Evolutionary conservation across 2,888 invertebrate genomes (phyloP), one percentile per base, ranked within the genome.

Genomic region (Trachelus tabidus): DNA sequence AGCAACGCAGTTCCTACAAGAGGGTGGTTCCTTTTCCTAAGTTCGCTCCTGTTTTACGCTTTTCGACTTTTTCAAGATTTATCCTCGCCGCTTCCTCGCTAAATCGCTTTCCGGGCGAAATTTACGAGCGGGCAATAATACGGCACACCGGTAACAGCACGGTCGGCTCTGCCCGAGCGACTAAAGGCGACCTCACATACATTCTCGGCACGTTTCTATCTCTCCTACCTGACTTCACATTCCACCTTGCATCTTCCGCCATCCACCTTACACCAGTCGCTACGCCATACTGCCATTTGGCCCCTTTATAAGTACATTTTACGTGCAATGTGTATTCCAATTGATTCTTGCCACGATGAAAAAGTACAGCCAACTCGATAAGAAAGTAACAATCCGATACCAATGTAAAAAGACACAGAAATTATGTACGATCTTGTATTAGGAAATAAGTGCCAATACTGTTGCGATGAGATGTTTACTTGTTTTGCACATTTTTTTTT

Each of bases 41-140:
- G 74, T 85, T 85, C 85, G 82, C 81, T 79, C 80, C 86, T 85
- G 88, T 89, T 89, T 89, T 88, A 91, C 91, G 91, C 91, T 89
- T 91, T 91, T 91, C 91, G 91, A 91, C 90, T 90, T 90, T 88
- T 89, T 87, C 88, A 88, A 90, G 91, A 91, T 91, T 91, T 91
- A 91, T 91, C 89, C 89, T 86, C 86, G 86, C 85, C 86, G 89
- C 89, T 90, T 90, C 89, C 90, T 90, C 88, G 91, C 89, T 91
- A 91, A 91, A 91, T 91, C 91, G 91, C 89, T 90, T 91, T 90
- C 90, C 90, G 88, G 89, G 84, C 85, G 85, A 89, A 91, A 91
- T 91, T 91, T 91, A 91, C 90, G 90, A 88, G 88, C 88, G 88
- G 85, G 90, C 89, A 90, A 90, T 90, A 89, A 90, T 89, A 90